A percentile compares a stretch with the other conserved stretches of the same genome.
phyloP scores from a whole-genome alignment of 2,797 vertebrate genomes.

The Siniperca obscura region DNA sequence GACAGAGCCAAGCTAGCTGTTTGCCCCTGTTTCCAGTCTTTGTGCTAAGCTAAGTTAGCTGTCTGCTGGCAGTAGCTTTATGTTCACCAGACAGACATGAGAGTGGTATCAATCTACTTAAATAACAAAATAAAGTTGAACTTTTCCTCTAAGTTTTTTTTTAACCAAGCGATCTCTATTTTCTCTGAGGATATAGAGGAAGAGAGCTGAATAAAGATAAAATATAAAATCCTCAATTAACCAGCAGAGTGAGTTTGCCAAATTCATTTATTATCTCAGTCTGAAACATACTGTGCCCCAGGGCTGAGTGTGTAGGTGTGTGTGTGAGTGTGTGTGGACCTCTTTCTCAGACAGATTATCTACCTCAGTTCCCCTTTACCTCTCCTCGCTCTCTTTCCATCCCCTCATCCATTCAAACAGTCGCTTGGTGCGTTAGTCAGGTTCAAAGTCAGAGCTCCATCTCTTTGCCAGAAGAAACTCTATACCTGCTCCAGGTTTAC shows the following conservation, averaged over 20 bases:
- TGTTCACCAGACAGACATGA: not conserved
- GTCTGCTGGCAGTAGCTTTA: not conserved
- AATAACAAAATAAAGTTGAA: not conserved
- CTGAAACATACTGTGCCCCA: conserved; percentile 40
- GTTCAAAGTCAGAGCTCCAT: conserved; percentile 74
- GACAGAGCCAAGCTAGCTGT: not conserved
- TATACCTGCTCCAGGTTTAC: conserved; percentile 62
- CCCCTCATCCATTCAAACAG: conserved; percentile 53
- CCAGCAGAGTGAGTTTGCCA: conserved; percentile 33
- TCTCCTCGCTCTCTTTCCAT: conserved; percentile 32
- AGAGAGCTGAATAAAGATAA: conserved; percentile 9
- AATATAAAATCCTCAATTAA: conserved; percentile 45
- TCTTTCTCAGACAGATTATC: conserved; percentile 61
- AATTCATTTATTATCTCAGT: conserved; percentile 48
- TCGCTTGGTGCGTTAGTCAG: conserved; percentile 54
- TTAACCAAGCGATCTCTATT: not conserved
- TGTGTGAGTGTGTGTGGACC: conserved; percentile 2
- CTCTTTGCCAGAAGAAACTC: conserved; percentile 68
- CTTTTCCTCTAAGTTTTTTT: not conserved
- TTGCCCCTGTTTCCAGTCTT: not conserved
- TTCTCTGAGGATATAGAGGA: conserved; percentile 18
- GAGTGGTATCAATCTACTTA: not conserved
- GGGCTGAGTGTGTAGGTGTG: conserved; percentile 22
- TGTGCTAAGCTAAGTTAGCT: not conserved
- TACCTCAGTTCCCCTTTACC: conserved; percentile 33